These are phyloP conservation scores for Lepilemur ruficaudatus DNA, from an alignment of 2,797 vertebrate species.

Conservation along the genomic window DNA sequence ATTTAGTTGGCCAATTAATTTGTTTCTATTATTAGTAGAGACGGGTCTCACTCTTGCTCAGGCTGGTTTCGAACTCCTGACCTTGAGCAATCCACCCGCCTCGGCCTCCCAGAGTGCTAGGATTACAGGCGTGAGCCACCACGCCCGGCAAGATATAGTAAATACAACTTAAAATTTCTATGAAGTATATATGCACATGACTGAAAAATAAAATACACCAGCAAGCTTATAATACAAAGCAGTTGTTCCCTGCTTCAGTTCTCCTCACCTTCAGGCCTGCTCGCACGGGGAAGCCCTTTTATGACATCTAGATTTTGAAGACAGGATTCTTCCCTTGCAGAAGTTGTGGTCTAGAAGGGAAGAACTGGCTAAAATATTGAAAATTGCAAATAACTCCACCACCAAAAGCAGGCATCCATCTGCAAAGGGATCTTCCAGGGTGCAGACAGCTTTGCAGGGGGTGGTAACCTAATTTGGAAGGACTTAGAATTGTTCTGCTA, in stretches of 20 bases:
- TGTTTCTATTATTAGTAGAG: too few relatives aligned
- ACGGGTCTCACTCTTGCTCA: too few relatives aligned
- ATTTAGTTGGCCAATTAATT: too few relatives aligned
- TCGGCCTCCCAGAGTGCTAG: too few relatives aligned
- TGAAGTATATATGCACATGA: fast-evolving
- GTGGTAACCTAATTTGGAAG: background rate
- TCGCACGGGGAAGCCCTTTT: background rate
- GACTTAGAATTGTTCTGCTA: background rate
- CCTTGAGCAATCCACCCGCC: too few relatives aligned
- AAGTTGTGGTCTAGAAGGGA: background rate
- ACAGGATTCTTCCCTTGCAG: background rate
- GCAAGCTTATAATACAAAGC: background rate
- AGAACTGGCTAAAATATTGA: background rate
- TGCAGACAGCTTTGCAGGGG: background rate
- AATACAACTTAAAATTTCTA: background rate
- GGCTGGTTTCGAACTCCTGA: too few relatives aligned
- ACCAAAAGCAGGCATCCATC: fast-evolving
- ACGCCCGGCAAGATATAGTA: too few relatives aligned
- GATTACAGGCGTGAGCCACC: too few relatives aligned
- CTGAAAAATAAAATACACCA: background rate
- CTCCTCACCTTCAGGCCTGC: background rate
- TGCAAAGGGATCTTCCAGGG: background rate
- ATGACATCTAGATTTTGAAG: background rate
- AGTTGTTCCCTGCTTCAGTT: fast-evolving
- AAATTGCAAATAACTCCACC: background rate